Conservation (phyloP, 2,888 invertebrate genomes). For the Calameuta filiformis region DNA sequence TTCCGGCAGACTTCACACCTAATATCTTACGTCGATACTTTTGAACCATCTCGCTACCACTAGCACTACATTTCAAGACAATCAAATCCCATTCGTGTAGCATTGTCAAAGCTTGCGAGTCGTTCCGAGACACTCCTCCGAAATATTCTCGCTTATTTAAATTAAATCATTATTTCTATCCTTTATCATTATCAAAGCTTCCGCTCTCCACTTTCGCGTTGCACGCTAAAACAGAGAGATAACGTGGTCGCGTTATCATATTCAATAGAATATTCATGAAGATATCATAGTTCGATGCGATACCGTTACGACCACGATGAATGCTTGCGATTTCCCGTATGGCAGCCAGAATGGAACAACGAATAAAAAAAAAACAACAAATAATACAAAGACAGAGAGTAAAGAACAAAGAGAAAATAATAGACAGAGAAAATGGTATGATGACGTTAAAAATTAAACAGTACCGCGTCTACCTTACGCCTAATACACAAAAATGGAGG, state of each 20-base stretch:
- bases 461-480: background rate
- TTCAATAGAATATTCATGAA: background rate
- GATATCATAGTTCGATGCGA: background rate
- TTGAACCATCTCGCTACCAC: background rate
- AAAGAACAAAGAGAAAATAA: too few species aligned
- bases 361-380: slow-evolving; percentile 28
- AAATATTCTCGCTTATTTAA: background rate
- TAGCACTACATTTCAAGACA: background rate
- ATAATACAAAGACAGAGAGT: slow-evolving; percentile 50
- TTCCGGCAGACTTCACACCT: background rate
- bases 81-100: background rate
- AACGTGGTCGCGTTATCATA: background rate
- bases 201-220: background rate
- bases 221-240: background rate
- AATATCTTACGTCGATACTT: background rate
- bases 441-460: background rate
- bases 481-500: background rate
- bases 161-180: background rate
- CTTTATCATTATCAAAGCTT: background rate
- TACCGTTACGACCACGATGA: background rate
- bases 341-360: slow-evolving; percentile 60
- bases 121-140: background rate
- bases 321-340: slow-evolving; percentile 38
- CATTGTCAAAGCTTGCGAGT: background rate
- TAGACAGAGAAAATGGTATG: background rate